Evolutionary conservation across 2,113 vertebrate species (phyloP), one percentile per base, ranked within the genome.

Genomic region (Heterocephalus glaber): DNA sequence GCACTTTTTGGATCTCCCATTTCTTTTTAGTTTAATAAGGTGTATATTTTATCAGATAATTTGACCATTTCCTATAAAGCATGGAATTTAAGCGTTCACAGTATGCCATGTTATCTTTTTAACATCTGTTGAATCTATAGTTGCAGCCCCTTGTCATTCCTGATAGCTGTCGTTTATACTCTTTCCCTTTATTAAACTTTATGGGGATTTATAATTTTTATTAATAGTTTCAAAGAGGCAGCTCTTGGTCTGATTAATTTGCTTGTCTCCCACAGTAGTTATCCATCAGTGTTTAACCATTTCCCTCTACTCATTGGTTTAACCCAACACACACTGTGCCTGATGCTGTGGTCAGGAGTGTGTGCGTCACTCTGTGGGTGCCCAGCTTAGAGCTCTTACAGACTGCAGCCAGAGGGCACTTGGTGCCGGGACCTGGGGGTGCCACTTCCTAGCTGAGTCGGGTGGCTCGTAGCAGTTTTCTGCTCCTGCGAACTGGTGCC

Each of bases 391-490:
- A 26, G 35, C 35, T 35, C 65, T 38, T 13, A 13, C 2, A 22
- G 33, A 35, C 77, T 52, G 12, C 2, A 20, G 58, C 1, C 1
- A 14, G 6, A 41, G 7, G 30, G 7, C 2, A 2, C 12, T 17
- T 9, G 47, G 20, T 2, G 44, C 60, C 6, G 56, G 72, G 72
- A 30, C 26, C 38, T 13, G 1, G 26, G 5, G 26, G 72, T 47
- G 44, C 72, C 44, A 17, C 44, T 0, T 26, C 44, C 8, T 0
- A 12, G 3, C 82, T 60, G 14, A 26, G 22, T 17, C 2, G 7
- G 0, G 20, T 6, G 28, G 11, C 0, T 20, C 10, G 16, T 44
- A 22, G 52, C 9, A 54, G 38, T 16, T 35, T 54, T 6, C 0
- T 8, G 24, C 16, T 49, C 9, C 24, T 92, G 4, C 1, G 41